Percentiles rank a stretch among this genome's conserved stretches.
Evolutionary conservation across 2,113 vertebrate genomes (phyloP).

Genomic region (Sus scrofa): T2T-Sscrofa CM000822.6:50537501-50538000

Average conservation of each 20-base stretch:
- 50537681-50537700: not conserved
- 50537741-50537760: not conserved
- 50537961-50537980: not conserved
- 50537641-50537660: no score
- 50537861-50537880: slow-evolving; percentile 37
- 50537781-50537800: not conserved
- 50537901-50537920: slow-evolving; percentile 40
- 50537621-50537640: no score
- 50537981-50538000: not conserved
- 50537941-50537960: slow-evolving; percentile 21
- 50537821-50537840: not conserved
- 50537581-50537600: not conserved
- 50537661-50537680: no score
- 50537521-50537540: not conserved
- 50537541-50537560: no score
- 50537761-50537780: not conserved
- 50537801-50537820: not conserved
- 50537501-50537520: slow-evolving; percentile 5
- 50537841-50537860: slow-evolving; percentile 11
- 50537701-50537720: not conserved
- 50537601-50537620: not conserved
- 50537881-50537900: not conserved
- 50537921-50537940: slow-evolving; percentile 44
- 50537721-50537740: not conserved
- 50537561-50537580: not conserved